A percentile compares a stretch with the other conserved stretches of the same genome.
phyloP scores from a whole-genome alignment of 2,797 vertebrate species.

The Phyllotis vaccarum region DNA sequence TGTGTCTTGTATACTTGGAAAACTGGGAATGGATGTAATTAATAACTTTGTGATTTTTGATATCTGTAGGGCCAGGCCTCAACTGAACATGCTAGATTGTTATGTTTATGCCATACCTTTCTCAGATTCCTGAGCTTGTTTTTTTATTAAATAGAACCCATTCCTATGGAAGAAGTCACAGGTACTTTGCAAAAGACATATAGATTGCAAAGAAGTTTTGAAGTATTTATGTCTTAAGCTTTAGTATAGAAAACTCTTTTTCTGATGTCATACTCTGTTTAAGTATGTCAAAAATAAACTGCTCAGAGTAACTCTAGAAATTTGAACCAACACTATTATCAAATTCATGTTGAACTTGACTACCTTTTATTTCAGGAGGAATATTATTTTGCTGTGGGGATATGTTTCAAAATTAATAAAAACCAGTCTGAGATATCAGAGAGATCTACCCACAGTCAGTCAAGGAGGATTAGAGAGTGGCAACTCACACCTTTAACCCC shows the following conservation, averaged over 20 bases:
- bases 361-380: too few species aligned
- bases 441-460: too few species aligned
- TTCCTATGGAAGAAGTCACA: not conserved
- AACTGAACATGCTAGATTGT: not conserved
- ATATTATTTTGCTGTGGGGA: too few species aligned
- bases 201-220: not conserved
- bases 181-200: not conserved
- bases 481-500: too few species aligned
- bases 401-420: too few species aligned
- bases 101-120: not conserved
- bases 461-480: too few species aligned
- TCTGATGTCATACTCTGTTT: not conserved
- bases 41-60: not conserved
- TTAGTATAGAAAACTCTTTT: not conserved
- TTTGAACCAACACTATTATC: too few species aligned
- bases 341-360: not conserved
- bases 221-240: not conserved
- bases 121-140: not conserved
- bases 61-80: not conserved
- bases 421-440: too few species aligned
- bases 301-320: not conserved
- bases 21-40: not conserved
- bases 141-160: not conserved
- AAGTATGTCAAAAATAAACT: not conserved
- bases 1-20: not conserved